Conservation (phyloP, 2,888 invertebrate species). For the Drosophila longiperda region DNA sequence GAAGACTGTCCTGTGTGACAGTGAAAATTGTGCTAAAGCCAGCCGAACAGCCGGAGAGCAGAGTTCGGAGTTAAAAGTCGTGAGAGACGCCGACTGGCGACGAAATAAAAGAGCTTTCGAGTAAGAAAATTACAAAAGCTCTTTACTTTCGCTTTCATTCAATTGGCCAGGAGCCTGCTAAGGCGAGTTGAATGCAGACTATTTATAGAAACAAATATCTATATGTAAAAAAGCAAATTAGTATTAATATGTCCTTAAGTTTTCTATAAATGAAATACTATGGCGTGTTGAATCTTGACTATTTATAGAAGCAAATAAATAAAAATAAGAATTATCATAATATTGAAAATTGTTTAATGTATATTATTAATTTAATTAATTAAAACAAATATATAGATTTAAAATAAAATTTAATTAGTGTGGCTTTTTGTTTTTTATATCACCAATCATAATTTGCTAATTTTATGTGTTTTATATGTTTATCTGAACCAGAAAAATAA, state of each 20-base stretch:
- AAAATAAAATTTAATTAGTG: neutral
- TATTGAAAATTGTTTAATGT: neutral
- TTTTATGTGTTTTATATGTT: neutral
- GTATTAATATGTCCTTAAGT: neutral
- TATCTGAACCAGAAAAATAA: neutral
- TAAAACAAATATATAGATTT: neutral
- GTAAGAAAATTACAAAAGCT: constrained; percentile 43
- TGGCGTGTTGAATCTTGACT: neutral
- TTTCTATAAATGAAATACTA: neutral
- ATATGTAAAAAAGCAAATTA: neutral
- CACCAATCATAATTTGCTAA: neutral
- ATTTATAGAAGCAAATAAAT: neutral
- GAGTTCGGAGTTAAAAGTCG: constrained; percentile 63
- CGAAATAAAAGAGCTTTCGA: constrained; percentile 55
- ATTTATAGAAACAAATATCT: neutral
- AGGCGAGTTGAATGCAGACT: neutral
- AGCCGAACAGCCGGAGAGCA: constrained; percentile 21
- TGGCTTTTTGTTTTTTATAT: neutral
- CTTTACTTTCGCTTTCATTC: constrained; percentile 51
- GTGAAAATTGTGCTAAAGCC: constrained; percentile 51
- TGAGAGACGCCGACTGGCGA: constrained; percentile 16
- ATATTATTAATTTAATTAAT: neutral
- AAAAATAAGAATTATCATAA: neutral
- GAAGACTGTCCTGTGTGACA: constrained; percentile 74
- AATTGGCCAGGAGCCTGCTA: constrained; percentile 5